A percentile compares a stretch with the other conserved stretches of the same genome.
These are phyloP conservation scores for Heliconius himera DNA, from an alignment of 1,140 invertebrate species.

Conservation along the genomic window DNA sequence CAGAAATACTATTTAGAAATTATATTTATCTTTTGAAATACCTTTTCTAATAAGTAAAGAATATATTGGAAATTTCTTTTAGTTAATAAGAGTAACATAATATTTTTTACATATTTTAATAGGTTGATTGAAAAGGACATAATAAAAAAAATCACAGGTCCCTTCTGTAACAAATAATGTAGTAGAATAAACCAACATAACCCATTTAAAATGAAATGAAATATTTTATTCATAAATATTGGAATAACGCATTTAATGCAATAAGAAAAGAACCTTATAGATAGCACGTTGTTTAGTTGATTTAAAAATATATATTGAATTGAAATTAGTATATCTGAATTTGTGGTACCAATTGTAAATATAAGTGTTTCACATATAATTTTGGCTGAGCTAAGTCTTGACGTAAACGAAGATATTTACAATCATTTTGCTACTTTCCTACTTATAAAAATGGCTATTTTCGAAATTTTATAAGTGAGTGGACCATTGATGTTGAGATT, in stretches of 20 bases:
- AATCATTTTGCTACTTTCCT: constrained; percentile 34
- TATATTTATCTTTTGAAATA: not conserved
- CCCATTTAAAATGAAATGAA: not conserved
- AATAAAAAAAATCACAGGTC: not conserved
- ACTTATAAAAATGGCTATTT: constrained; percentile 31
- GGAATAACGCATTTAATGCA: constrained; percentile 64
- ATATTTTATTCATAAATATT: not conserved
- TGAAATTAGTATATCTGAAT: constrained; percentile 49
- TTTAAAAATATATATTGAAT: constrained; percentile 56
- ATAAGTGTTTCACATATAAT: constrained; percentile 34
- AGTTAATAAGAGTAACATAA: too few species aligned
- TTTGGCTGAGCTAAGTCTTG: constrained; percentile 25
- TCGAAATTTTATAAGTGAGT: constrained; percentile 30
- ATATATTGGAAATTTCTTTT: too few species aligned
- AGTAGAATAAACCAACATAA: not conserved
- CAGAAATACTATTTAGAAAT: not conserved
- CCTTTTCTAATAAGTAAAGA: too few species aligned
- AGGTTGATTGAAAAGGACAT: not conserved
- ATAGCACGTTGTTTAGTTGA: constrained; percentile 54
- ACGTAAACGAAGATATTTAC: constrained; percentile 12
- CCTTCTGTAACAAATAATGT: not conserved
- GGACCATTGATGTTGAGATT: constrained; percentile 26
- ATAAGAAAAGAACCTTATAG: constrained; percentile 49
- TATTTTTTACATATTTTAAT: too few species aligned
- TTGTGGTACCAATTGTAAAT: constrained; percentile 49